These are phyloP conservation scores for Leptodactylus fallax DNA, from an alignment of 2,797 vertebrate genomes.

Conservation along the genomic window DNA sequence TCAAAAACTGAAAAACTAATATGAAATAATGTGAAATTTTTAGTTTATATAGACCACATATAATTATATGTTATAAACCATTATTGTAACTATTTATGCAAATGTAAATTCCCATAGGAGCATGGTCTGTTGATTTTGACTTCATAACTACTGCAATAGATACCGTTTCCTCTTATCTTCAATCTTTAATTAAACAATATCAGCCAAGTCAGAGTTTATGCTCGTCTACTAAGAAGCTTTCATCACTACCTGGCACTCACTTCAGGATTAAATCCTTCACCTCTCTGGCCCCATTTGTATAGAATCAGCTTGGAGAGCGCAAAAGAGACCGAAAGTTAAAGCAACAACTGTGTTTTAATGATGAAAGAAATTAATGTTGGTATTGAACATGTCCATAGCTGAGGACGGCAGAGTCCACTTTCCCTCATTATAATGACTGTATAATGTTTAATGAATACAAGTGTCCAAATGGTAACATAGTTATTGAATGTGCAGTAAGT, in stretches of 20 bases:
- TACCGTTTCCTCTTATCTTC: slow-evolving; percentile 40
- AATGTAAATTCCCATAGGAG: slow-evolving; percentile 33
- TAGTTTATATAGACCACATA: slow-evolving; percentile 20
- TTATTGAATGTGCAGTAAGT: not conserved
- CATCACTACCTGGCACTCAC: slow-evolving; percentile 49
- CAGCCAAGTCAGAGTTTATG: slow-evolving; percentile 52
- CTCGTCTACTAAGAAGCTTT: slow-evolving; percentile 48
- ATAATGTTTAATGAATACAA: not conserved
- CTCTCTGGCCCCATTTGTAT: slow-evolving; percentile 36
- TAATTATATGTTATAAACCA: slow-evolving; percentile 45
- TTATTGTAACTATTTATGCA: slow-evolving; percentile 54
- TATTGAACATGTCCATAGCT: not conserved
- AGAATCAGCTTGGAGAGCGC: not conserved
- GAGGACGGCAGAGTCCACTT: not conserved
- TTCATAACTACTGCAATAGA: slow-evolving; percentile 38
- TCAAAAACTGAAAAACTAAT: not conserved
- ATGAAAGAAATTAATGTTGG: not conserved
- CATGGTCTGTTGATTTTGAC: slow-evolving; percentile 43
- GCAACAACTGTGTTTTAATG: slow-evolving; percentile 27
- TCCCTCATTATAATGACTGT: not conserved
- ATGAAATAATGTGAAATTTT: slow-evolving; percentile 3
- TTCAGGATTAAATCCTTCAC: slow-evolving; percentile 46
- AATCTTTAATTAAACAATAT: slow-evolving; percentile 61
- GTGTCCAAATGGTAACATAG: not conserved
- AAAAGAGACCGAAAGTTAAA: slow-evolving; percentile 8